Conservation (phyloP, 2,113 vertebrate genomes). For the Oncorhynchus keta region DNA sequence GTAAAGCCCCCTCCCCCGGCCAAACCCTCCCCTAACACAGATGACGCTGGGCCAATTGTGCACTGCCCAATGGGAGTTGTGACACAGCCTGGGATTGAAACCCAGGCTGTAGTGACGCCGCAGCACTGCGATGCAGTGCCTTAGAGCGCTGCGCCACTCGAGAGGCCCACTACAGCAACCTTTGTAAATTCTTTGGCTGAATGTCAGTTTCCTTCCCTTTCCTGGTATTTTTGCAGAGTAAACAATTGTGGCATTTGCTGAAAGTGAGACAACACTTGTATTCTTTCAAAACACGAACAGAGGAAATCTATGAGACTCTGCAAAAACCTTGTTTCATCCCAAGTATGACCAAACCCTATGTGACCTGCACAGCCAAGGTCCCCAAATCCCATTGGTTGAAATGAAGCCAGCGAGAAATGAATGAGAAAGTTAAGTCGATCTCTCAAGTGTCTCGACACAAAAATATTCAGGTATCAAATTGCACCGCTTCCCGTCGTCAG, state of each 20-base stretch:
- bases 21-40: too few relatives aligned
- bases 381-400: not conserved
- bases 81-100: too few relatives aligned
- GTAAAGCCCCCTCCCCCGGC: too few relatives aligned
- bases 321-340: not conserved
- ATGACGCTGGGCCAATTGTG: too few relatives aligned
- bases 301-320: conserved; percentile 10
- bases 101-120: too few relatives aligned
- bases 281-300: conserved; percentile 16
- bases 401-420: not conserved
- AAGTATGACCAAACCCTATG: not conserved
- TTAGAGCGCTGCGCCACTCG: too few relatives aligned
- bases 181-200: too few relatives aligned
- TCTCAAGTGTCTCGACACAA: conserved; percentile 31
- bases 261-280: conserved; percentile 25
- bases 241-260: conserved; percentile 34
- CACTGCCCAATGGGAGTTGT: too few relatives aligned
- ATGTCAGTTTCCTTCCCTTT: too few relatives aligned
- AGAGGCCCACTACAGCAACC: too few relatives aligned
- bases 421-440: conserved; percentile 18
- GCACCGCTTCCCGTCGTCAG: conserved; percentile 48
- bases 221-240: conserved; percentile 7
- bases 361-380: conserved; percentile 8
- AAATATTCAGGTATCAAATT: conserved; percentile 44
- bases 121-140: too few relatives aligned